Evolutionary conservation across 2,797 vertebrate species (phyloP), one percentile per base, ranked within the genome.

Genomic region (Myotis planiceps): DNA sequence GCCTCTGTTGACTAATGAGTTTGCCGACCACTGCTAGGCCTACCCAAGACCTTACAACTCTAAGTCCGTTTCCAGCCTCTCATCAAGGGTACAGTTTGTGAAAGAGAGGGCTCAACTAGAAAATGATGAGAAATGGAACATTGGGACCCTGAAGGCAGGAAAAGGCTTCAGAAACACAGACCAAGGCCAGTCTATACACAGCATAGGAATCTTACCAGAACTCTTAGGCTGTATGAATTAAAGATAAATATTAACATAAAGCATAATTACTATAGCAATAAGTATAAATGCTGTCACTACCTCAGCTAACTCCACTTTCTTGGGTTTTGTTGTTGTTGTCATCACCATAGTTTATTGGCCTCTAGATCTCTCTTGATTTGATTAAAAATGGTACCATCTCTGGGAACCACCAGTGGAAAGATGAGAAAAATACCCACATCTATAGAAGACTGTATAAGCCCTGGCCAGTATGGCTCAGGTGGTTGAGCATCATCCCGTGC

Each of bases 211-310:
- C n/a, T 63, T 72, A 27, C 65, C 37, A 66, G 68, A 92, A 72
- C 37, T 90, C 42, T 78, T 87, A 47, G 3, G 47, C 66, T 71
- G 12, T 72, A 6, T 72, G 14, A 49, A 51, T 66, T 81, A 63
- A 82, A 85, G 68, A 42, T 80, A 74, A 80, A 19, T 84, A 78
- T 25, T 86, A 92, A 42, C 37, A n/a, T 55, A 53, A 92, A 92
- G 63, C 51, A n/a, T 80, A 1, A 82, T 63, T 82, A 78, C 37
- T 58, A 1, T 84, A 72, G 32, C 75, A 66, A 15, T 78, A 60
- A 9, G 84, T 92, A 81, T 8, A 90, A 95, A 87, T 83, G 39
- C 27, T 86, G 10, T 74, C 42, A 80, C 51, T 66, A 32, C 55
- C 82, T 87, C 90, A 94, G 34, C 53, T 58, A 51, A 45, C 51